Evolutionary conservation across 2,797 vertebrate species (phyloP).

Genomic region (Perdix hodgsoniae): DNA sequence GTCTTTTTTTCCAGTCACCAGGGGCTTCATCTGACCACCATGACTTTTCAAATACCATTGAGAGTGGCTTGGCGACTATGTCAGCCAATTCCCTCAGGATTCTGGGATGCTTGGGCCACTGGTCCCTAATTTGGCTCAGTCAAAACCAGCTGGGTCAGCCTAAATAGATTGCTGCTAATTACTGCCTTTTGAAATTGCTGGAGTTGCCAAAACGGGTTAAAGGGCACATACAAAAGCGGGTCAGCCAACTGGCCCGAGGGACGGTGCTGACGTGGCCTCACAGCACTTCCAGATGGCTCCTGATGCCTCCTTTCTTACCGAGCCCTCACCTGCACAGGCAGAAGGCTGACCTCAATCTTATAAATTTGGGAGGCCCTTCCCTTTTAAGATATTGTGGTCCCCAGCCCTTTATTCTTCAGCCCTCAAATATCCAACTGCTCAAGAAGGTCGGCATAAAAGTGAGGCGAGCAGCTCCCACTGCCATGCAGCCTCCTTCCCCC

Average conservation of each 20-base stretch:
- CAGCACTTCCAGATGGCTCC: neutral
- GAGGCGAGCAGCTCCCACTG: neutral
- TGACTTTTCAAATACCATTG: too few relatives aligned
- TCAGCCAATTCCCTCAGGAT: too few relatives aligned
- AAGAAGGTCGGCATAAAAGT: neutral
- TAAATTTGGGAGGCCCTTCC: neutral
- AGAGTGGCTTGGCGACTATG: too few relatives aligned
- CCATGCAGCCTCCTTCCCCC: neutral
- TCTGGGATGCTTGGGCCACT: neutral
- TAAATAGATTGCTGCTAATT: conserved; percentile 4
- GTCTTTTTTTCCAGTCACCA: too few relatives aligned
- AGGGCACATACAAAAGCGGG: neutral
- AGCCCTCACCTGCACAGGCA: neutral
- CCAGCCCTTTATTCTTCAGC: rapidly evolving
- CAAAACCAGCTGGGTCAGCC: conserved; percentile 12
- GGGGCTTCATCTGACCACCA: too few relatives aligned
- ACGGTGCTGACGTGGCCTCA: neutral
- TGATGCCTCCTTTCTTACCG: rapidly evolving
- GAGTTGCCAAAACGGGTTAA: neutral
- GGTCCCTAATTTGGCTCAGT: neutral
- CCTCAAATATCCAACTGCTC: conserved; percentile 8
- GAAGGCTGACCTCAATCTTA: neutral
- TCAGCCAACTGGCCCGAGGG: neutral
- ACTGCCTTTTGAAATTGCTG: neutral
- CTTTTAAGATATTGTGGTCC: neutral